Evolutionary conservation across 2,888 invertebrate genomes (phyloP).

Genomic region (Furcula furcula): DNA sequence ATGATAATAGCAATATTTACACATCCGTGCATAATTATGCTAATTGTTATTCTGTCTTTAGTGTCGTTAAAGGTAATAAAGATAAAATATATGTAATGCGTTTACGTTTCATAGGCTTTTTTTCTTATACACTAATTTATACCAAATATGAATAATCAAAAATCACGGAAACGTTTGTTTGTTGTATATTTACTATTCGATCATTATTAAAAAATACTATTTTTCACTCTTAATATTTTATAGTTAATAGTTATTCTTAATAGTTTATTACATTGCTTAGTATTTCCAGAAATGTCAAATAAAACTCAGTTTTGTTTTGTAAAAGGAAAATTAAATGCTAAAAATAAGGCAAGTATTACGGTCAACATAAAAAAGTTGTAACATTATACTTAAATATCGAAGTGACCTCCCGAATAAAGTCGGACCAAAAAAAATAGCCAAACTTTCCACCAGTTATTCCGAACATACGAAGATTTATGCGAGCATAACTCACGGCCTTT

Average conservation of each 20-base stretch:
- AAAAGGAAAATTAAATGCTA: too few relatives aligned
- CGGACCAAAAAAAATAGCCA: background rate
- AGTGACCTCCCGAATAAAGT: background rate
- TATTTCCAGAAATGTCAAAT: too few relatives aligned
- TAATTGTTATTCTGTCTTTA: slow-evolving; percentile 45
- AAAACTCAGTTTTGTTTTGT: too few relatives aligned
- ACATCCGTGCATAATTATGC: slow-evolving; percentile 41
- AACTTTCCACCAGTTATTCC: background rate
- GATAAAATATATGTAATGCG: slow-evolving; percentile 28
- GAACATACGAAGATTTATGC: background rate
- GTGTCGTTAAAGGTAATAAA: slow-evolving; percentile 39
- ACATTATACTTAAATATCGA: background rate
- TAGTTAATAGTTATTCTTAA: too few relatives aligned
- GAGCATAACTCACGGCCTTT: background rate
- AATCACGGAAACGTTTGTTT: too few relatives aligned
- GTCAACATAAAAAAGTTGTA: background rate
- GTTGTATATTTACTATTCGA: too few relatives aligned
- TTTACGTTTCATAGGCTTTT: slow-evolving; percentile 12
- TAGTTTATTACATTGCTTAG: too few relatives aligned
- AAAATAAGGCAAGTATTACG: too few relatives aligned
- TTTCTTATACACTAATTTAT: too few relatives aligned
- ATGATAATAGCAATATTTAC: slow-evolving; percentile 45
- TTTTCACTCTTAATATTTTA: too few relatives aligned
- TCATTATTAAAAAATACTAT: too few relatives aligned
- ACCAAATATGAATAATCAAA: too few relatives aligned